Conservation (phyloP, 2,888 invertebrate species). For the Plagiodera versicolora region DNA sequence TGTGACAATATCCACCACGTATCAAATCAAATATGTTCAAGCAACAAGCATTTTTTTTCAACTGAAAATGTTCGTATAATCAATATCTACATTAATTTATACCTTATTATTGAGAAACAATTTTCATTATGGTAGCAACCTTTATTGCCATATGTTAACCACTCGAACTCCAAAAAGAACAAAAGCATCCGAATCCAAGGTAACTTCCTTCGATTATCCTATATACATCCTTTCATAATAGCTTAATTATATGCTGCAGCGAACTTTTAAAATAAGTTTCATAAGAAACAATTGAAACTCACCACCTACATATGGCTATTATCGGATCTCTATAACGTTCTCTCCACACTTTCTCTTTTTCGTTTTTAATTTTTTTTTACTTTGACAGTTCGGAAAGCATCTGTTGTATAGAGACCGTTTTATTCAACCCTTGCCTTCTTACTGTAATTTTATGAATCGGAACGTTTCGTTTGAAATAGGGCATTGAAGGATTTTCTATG, state of each 20-base stretch:
- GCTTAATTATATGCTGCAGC: conserved; percentile 44
- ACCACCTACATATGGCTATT: conserved; percentile 45
- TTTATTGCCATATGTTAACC: conserved; percentile 28
- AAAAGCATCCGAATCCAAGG: conserved; percentile 25
- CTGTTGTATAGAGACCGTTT: conserved; percentile 32
- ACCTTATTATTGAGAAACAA: background rate
- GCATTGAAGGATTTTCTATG: background rate
- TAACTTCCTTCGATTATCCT: conserved; percentile 34
- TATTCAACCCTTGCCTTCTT: conserved; percentile 31
- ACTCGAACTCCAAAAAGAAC: conserved; percentile 27
- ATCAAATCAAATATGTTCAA: too few relatives aligned
- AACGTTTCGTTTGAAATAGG: background rate
- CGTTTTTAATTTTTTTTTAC: conserved; percentile 33
- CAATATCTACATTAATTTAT: too few relatives aligned
- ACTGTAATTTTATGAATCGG: conserved; percentile 2
- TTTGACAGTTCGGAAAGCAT: conserved; percentile 33
- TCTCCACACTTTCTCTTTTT: conserved; percentile 41
- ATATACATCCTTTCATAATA: conserved; percentile 36
- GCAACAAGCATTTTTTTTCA: too few relatives aligned
- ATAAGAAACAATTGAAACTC: conserved; percentile 45
- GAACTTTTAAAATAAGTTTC: conserved; percentile 43
- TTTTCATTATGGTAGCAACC: conserved; percentile 19
- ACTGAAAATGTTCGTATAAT: too few relatives aligned
- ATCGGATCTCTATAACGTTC: conserved; percentile 31
- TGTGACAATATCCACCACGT: too few relatives aligned